Evolutionary conservation across 2,888 invertebrate species (phyloP), one percentile per base, ranked within the genome.

Genomic region (Dicyrtoma fusca): DNA sequence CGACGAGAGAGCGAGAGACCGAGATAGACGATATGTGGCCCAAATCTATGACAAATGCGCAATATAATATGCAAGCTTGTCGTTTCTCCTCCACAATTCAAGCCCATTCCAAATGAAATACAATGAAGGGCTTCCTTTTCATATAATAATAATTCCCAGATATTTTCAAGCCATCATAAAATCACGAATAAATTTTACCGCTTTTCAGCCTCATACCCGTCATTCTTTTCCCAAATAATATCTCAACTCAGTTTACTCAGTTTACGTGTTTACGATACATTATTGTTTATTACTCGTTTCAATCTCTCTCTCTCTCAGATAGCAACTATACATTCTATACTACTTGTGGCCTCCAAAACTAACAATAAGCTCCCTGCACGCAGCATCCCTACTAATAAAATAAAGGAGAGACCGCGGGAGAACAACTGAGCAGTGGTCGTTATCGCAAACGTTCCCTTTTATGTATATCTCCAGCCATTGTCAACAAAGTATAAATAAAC

Each of bases 21-120:
- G n/a, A n/a, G 62, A 62, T 62, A 45, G 44, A 19, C 1, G 53
- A 65, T 51, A 65, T 17, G 65, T 25, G 65, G 65, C 53, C 65
- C 23, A 51, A 65, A 65, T 65, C 25, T 65, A 65, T 65, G 65
- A 65, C 65, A 65, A 65, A 65, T 65, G 65, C 53, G 51, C 65
- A 53, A 65, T 65, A 65, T 65, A 65, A 65, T 65, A 65, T 53
- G 26, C 65, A 65, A 53, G 53, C 53, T 53, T 65, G 53, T 65
- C 51, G n/a, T 65, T 53, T 26, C 42, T 65, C 53, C 53, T 34
- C 59, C 13, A 65, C 51, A 49, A 2, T n/a, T 51, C 49, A 51
- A 26, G 6, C 11, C 19, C 64, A 65, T 51, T 65, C 26, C 49
- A 13, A 42, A 53, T 65, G 49, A 21, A 51, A 65, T 11, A 65